Conservation (phyloP, 2,113 vertebrate genomes). For the crab-eating macaque (Macaca fascicularis) region T2T-MFA8v1.1 NC_088387.1:18741501-18742000, state of each 20-base stretch:
- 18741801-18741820: conserved; percentile 73
- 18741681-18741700: conserved; percentile 90
- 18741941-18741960: conserved; percentile 80
- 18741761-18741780: conserved; percentile 84
- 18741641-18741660: conserved; percentile 83
- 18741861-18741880: conserved; percentile 70
- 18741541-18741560: neutral
- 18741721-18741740: conserved; percentile 82
- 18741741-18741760: conserved; percentile 79
- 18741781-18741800: conserved; percentile 69
- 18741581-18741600: neutral
- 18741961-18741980: conserved; percentile 78
- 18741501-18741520: neutral
- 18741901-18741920: neutral
- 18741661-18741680: conserved; percentile 85
- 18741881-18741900: conserved; percentile 19
- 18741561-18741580: neutral
- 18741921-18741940: conserved; percentile 70
- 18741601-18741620: conserved; percentile 1
- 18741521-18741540: neutral
- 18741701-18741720: conserved; percentile 86
- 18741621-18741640: conserved; percentile 80
- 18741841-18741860: conserved; percentile 76
- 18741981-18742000: conserved; percentile 80
- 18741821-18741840: conserved; percentile 71